These are phyloP conservation scores for Plebejus melissa DNA, from an alignment of 2,888 invertebrate species.

Conservation along the genomic window DNA sequence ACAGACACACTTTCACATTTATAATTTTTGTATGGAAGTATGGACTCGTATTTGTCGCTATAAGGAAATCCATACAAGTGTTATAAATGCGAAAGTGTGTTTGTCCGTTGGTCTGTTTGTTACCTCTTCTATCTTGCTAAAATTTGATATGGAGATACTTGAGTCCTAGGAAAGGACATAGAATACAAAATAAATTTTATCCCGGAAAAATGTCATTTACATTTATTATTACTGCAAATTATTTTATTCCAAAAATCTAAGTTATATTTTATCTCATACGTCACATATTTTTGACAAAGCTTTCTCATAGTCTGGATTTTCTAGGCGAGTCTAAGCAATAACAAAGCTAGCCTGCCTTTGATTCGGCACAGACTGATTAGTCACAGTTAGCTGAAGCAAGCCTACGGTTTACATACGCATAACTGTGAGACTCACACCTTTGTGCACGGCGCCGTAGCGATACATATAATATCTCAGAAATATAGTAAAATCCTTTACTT, in stretches of 20 bases:
- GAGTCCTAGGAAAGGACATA: no score
- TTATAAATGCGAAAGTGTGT: neutral
- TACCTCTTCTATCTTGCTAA: no score
- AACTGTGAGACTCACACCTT: conserved; percentile 18
- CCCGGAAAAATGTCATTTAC: no score
- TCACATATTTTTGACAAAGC: neutral
- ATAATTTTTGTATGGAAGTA: no score
- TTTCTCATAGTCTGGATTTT: neutral
- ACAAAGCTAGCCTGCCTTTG: conserved; percentile 17
- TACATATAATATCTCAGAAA: neutral
- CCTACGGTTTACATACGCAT: conserved; percentile 18
- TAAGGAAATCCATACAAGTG: no score
- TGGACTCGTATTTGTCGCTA: no score
- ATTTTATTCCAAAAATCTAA: no score
- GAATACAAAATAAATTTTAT: no score
- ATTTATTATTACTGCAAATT: no score
- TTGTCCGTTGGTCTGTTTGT: no score
- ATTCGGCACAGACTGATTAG: conserved; percentile 15
- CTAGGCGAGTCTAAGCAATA: neutral
- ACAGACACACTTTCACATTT: no score
- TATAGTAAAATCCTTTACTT: neutral
- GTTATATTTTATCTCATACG: neutral
- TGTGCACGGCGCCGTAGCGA: neutral
- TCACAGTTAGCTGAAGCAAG: conserved; percentile 15
- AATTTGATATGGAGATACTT: no score